Base-by-base conservation (phyloP, 1,140 invertebrate species). In the Drosophila prosaltans region DNA sequence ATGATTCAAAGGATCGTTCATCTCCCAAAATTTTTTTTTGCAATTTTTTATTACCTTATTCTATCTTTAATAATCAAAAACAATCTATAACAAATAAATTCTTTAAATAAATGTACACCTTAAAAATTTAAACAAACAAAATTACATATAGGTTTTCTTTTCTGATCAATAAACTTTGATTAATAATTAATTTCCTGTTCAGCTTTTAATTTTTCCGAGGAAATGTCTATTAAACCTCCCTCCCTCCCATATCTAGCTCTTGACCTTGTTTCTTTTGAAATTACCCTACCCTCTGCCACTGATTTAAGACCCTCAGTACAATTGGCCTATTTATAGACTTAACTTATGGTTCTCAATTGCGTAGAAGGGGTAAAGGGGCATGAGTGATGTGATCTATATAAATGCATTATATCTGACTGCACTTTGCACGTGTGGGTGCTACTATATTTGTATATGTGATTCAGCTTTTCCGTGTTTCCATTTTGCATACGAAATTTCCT, bases 401-500 rank as follows among this genome's bases (percentile, higher is more conserved):
- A 51, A 58, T 58, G 65, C 67, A 69, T 78, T 81, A 78, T 82
- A 74, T 82, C 74, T 40, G 74, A 66, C 41, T 82, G 64, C 80
- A 66, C 80, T 69, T 24, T 9, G 28, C 78, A 80, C 80, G 80
- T 82, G 70, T 51, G 30, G 62, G 40, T 60, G 11, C 7, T n/a
- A 36, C 28, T 36, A 36, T 4, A 30, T 30, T 11, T 57, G 61
- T 66, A 60, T 70, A 70, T 63, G 64, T 51, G 8, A 3, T 26
- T 51, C 21, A 51, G 74, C 0, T 75, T 69, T 57, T 58, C 8
- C 21, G 7, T 2, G 8, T 43, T 60, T 55, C 26, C 65, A 69
- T 72, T 81, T 75, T 70, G 81, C 83, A 88, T 86, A 82, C 72
- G 58, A 74, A 82, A 86, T 88, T 74, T 80, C 41, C 81, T 67